Conservation (phyloP, 1,140 invertebrate genomes). For the Aleiodes sp. region DNA sequence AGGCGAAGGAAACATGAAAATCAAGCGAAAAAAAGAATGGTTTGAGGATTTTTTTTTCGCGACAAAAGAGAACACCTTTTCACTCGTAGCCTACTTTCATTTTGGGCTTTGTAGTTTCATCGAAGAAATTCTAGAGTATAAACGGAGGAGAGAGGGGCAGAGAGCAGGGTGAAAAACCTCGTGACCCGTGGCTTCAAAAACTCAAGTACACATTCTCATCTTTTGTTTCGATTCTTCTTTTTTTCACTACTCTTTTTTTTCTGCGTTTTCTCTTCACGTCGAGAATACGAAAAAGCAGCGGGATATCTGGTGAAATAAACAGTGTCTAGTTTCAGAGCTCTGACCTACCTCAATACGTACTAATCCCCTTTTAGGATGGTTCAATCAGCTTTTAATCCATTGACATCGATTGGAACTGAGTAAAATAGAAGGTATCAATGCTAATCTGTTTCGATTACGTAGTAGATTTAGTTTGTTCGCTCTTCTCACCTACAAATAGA, state of each 20-base stretch:
- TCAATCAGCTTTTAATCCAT: slow-evolving; percentile 32
- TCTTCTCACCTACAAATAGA: too few species aligned
- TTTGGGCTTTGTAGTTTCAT: not conserved
- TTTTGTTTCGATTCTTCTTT: slow-evolving; percentile 20
- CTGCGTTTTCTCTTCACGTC: not conserved
- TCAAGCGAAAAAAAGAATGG: not conserved
- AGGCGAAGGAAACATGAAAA: not conserved
- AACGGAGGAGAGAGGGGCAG: not conserved
- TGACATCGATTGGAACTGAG: slow-evolving; percentile 31
- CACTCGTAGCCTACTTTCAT: not conserved
- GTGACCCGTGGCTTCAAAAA: slow-evolving; percentile 23
- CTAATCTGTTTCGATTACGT: slow-evolving; percentile 13
- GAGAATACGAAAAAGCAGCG: not conserved
- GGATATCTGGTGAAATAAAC: not conserved
- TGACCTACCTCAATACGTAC: not conserved
- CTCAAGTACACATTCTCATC: slow-evolving; percentile 17
- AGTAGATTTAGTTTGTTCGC: slow-evolving; percentile 1
- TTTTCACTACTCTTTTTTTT: not conserved
- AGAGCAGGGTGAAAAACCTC: not conserved
- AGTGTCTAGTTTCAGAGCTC: not conserved
- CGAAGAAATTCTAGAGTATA: not conserved
- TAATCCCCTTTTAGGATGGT: not conserved
- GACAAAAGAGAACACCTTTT: not conserved
- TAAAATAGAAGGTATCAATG: slow-evolving; percentile 25
- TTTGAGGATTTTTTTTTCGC: not conserved